Base-by-base conservation (phyloP, 30 jellyfish, hydroid and myxozoan genomes). In the Hydractinia symbiolongicarpus region DNA sequence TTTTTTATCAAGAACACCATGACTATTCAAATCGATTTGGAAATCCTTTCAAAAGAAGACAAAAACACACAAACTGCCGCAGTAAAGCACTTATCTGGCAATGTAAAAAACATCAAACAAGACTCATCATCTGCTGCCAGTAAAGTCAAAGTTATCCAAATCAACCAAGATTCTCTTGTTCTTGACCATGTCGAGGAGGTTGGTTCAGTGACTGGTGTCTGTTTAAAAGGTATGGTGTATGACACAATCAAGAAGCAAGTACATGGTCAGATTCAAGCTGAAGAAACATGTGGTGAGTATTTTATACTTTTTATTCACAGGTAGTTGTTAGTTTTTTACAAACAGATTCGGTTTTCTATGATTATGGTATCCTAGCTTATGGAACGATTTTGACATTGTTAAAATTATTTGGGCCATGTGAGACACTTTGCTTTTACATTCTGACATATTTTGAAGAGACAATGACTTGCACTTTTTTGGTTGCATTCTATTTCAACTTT, bases 191-290 rank as follows among this genome's bases (percentile, higher is more conserved):
- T 94, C 10, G 82, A 83, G 64, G 88, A 88, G 64, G 96, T 94
- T 67, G 99, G 99, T 4, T 76, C 81, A 1, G 91, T 88, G 40
- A 73, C 96, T 74, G 96, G 91, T 3, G 89, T 94, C 9, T 94
- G 99, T 72, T 68, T 82, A 20, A 78, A 82, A 53, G 99, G 99
- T 16, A 84, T 87, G 54, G 89, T 85, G 52, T 82, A 21, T 66
- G 99, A 81, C 44, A 40, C 80, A 4, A 81, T 75, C 58, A 60
- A 84, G 8, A 52, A 58, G 40, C 40, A 64, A 5, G 21, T 76
- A 14, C 81, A 81, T 13, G 85, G 85, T 49, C 55, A 56, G 70
- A 56, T 86, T 72, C 19, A 80, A 62, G 20, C 76, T 10, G 54
- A 67, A 71, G 79, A 80, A 55, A 79, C 79, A 20, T 93, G 96